These are phyloP conservation scores for Lasioglossum lativentre DNA, from an alignment of 2,888 invertebrate genomes.

Conservation along the genomic window DNA sequence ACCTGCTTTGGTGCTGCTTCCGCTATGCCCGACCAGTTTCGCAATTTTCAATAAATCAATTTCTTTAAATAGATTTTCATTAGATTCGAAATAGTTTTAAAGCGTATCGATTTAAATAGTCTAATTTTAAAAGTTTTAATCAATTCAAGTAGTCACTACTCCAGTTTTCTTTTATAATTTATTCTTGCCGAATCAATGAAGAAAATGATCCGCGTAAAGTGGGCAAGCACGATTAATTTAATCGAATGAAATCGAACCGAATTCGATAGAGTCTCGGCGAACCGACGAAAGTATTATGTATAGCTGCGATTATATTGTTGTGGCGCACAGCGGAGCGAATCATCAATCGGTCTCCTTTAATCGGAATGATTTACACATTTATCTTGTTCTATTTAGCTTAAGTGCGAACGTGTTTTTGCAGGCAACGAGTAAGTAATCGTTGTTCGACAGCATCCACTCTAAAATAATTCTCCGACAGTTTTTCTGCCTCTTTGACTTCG, in stretches of 20 bases:
- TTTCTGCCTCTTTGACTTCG: conserved; percentile 39
- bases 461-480: conserved; percentile 28
- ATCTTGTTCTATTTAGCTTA: conserved; percentile 32
- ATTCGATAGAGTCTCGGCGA: background rate
- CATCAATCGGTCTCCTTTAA: conserved; percentile 16
- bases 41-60: background rate
- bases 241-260: background rate
- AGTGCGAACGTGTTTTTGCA: conserved; percentile 17
- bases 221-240: background rate
- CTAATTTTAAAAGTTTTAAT: too few relatives aligned
- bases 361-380: conserved; percentile 29
- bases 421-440: conserved; percentile 17
- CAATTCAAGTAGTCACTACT: too few relatives aligned
- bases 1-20: conserved; percentile 68
- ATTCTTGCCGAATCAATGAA: background rate
- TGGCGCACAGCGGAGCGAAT: conserved; percentile 14
- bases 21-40: conserved; percentile 27
- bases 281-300: background rate
- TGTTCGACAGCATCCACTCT: conserved; percentile 21
- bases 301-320: conserved; percentile 18
- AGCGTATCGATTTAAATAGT: background rate
- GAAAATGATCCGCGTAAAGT: background rate
- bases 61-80: background rate
- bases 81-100: too few relatives aligned
- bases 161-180: background rate